Conservation (phyloP, 2,888 invertebrate genomes). For the Eilema griseolum region DNA sequence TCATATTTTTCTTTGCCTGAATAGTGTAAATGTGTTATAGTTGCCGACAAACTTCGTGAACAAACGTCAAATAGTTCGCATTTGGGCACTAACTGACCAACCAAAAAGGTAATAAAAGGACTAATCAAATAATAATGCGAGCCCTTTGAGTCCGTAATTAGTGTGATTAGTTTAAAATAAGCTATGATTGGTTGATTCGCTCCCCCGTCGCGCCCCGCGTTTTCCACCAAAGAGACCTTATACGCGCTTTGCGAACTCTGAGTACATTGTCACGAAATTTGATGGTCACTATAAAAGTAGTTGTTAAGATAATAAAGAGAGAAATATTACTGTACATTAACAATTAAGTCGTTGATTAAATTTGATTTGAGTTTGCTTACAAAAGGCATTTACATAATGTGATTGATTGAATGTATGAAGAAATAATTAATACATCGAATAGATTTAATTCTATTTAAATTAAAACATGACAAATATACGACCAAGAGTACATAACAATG, state of each 20-base stretch:
- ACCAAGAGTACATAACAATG: background rate
- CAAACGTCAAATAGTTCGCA: no score
- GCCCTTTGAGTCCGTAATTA: no score
- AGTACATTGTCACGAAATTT: no score
- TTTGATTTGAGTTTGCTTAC: conserved; percentile 1
- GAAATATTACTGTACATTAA: background rate
- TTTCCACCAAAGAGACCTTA: no score
- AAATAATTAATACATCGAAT: conserved; percentile 34
- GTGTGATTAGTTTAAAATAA: no score
- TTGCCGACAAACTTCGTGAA: no score
- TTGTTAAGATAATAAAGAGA: background rate
- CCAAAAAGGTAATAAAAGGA: no score
- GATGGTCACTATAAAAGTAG: background rate
- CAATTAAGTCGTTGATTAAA: conserved; percentile 4
- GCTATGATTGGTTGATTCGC: no score
- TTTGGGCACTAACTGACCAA: no score
- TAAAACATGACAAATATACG: conserved; percentile 26
- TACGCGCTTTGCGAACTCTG: no score
- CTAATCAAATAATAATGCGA: no score
- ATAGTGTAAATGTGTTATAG: conserved; percentile 16
- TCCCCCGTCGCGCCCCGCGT: no score
- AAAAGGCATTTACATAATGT: conserved; percentile 12
- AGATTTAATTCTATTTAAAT: conserved; percentile 24
- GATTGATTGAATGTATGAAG: conserved; percentile 45
- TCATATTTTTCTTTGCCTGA: conserved; percentile 10